Conservation (phyloP, 92 coral and sea anemone genomes). For the Siderastrea radians region DNA sequence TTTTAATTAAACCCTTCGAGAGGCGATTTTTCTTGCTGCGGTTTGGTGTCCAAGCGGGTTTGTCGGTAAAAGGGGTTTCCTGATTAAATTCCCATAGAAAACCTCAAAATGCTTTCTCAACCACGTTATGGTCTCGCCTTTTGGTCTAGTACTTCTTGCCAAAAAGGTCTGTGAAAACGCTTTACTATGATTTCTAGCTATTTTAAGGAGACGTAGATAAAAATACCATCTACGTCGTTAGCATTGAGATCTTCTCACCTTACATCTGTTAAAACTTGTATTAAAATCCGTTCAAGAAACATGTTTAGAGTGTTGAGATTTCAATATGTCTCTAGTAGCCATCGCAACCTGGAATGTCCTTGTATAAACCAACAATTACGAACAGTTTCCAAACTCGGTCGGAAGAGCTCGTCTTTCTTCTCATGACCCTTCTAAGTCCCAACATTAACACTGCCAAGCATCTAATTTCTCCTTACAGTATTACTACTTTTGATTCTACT, state of each 20-base stretch:
- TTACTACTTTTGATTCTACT: no score
- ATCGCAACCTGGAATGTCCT: no score
- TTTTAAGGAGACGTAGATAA: neutral
- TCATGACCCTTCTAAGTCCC: no score
- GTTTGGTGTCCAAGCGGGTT: neutral
- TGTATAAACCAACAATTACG: no score
- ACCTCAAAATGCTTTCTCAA: neutral
- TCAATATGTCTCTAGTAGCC: no score
- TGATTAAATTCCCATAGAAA: neutral
- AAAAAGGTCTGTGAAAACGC: neutral
- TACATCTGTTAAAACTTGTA: neutral
- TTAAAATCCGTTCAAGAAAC: no score
- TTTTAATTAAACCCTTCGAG: neutral
- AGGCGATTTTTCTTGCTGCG: neutral
- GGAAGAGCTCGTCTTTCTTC: no score
- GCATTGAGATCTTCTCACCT: neutral
- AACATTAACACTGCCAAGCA: no score
- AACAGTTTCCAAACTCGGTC: no score
- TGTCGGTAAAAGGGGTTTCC: neutral
- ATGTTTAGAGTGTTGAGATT: no score
- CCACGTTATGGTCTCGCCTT: neutral
- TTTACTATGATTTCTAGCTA: neutral
- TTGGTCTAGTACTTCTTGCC: neutral
- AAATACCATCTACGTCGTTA: neutral
- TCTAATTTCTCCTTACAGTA: no score